Evolutionary conservation across 2,888 invertebrate genomes (phyloP), one percentile per base, ranked within the genome.

Genomic region (Stenichneumon culpator): DNA sequence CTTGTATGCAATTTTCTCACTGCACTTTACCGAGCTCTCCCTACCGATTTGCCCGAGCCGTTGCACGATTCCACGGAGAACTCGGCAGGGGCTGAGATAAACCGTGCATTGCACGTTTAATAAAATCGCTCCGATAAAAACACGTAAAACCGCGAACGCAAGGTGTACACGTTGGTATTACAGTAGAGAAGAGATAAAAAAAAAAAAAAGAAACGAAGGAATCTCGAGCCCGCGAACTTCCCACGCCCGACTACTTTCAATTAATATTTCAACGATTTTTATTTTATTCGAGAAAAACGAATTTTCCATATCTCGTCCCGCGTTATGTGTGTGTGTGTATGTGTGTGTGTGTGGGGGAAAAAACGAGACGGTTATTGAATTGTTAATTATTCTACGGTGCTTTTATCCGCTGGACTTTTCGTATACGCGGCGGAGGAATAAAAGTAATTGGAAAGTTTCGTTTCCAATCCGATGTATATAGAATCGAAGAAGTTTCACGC

Each of bases 311-410:
- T 70, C 65, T 44, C n/a, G 54, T 63, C 3, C 44, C 47, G 14
- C 22, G 54, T 39, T 67, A 74, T 57, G 28, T 47, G 54, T 69
- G 47, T 28, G 19, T 54, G 36, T n/a, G n/a, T n/a, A n/a, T 54
- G 11, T 65, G 19, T 11, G 19, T 19, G 19, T 54, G 7, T 77
- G 36, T 67, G 39, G 68, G 44, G 57, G 63, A 36, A 14, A 67
- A 70, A 73, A 70, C 50, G 78, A 50, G 78, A 82, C 57, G 22
- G n/a, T 47, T 57, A 67, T 70, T 78, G 67, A 78, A 83, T 83
- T 78, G 78, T 83, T 83, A 83, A 83, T 83, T 83, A 83, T 78
- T 78, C 82, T 68, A 36, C 50, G 36, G 77, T 60, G 50, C 72
- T 78, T 73, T 83, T 57, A 57, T 57, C 72, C 82, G 72, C 52